Evolutionary conservation across 2,888 invertebrate genomes (phyloP), one percentile per base, ranked within the genome.

Genomic region (Serrognathus titanus): DNA sequence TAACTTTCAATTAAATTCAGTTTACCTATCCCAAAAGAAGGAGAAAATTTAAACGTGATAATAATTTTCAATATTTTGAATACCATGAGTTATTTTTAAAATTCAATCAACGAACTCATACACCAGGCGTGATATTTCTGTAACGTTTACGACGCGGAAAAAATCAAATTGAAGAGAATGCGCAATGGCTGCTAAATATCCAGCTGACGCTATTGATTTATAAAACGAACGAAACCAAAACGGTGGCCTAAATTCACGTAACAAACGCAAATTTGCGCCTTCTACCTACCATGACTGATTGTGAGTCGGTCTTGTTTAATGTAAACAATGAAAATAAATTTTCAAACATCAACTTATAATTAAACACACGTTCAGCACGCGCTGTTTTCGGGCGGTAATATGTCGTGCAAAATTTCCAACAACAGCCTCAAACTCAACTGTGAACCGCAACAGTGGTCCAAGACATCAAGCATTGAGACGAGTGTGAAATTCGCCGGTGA

Each of bases 401-500:
- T 85, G 85, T 84, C 84, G 72, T 80, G 79, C 74, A 82, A 81
- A 74, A 80, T 83, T 67, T 75, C 77, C 67, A 80, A 81, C 63
- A 84, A 83, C 71, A 83, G 83, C 75, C 75, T 83, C 71, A 73
- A 72, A 60, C 60, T 71, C 54, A 73, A 70, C 68, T 73, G 63
- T 69, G 73, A 72, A 49, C 63, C 65, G 41, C 63, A 63, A 45
- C 66, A 68, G 54, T 68, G 68, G 68, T 54, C 55, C 8, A 70
- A 73, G 20, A 63, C 72, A 36, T 65, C 75, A n/a, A 67, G 75
- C 47, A 70, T 76, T 48, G 85, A 85, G 49, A 70, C 74, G 73
- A 85, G 84, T 73, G 81, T 88, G 45, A 87, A 86, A 75, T 82
- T 89, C 66, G 84, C 84, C 12, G 84, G 83, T 1, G 83, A 84